Percentiles rank a stretch among this genome's conserved stretches.
Conservation (phyloP, 53 echinoderm and acorn worm species). For the Arbacia lixula region DNA sequence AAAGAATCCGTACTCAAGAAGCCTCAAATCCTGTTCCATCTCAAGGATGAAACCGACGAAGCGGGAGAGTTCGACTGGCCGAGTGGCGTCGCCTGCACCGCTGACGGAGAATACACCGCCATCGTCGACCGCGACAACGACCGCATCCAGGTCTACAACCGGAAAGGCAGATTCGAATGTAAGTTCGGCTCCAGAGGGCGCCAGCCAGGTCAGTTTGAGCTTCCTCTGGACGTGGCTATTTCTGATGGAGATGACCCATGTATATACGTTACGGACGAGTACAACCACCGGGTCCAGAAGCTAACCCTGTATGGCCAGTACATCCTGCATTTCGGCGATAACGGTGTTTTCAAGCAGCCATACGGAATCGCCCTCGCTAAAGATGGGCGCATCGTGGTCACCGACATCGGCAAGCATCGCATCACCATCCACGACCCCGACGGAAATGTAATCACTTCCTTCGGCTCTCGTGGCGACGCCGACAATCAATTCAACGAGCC, state of each 20-base stretch:
- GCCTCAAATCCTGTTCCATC: conserved; percentile 87
- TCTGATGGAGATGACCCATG: conserved; percentile 88
- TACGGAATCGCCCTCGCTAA: conserved; percentile 90
- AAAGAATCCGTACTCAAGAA: conserved; percentile 70
- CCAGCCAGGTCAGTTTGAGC: conserved; percentile 91
- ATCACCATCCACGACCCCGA: conserved; percentile 91
- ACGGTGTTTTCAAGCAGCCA: conserved; percentile 97
- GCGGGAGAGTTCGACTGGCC: conserved; percentile 99
- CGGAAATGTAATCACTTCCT: conserved; percentile 78
- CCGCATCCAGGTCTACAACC: conserved; percentile 96
- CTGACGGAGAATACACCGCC: conserved; percentile 92
- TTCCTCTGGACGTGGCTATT: conserved; percentile 94
- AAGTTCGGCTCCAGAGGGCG: conserved; percentile 97
- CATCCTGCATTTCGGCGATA: conserved; percentile 95
- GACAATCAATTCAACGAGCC: conserved; percentile 98
- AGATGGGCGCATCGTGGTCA: conserved; percentile 85
- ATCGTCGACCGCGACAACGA: conserved; percentile 97
- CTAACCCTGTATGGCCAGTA: conserved; percentile 96
- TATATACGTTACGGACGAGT: conserved; percentile 96
- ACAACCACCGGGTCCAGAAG: conserved; percentile 99
- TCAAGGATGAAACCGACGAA: conserved; percentile 93
- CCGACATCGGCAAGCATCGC: conserved; percentile 98
- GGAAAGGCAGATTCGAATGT: conserved; percentile 96
- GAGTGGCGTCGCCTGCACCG: conserved; percentile 90
- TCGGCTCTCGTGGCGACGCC: conserved; percentile 93